Conservation (phyloP, 1,140 invertebrate genomes). For the Neodiprion lecontei region DNA sequence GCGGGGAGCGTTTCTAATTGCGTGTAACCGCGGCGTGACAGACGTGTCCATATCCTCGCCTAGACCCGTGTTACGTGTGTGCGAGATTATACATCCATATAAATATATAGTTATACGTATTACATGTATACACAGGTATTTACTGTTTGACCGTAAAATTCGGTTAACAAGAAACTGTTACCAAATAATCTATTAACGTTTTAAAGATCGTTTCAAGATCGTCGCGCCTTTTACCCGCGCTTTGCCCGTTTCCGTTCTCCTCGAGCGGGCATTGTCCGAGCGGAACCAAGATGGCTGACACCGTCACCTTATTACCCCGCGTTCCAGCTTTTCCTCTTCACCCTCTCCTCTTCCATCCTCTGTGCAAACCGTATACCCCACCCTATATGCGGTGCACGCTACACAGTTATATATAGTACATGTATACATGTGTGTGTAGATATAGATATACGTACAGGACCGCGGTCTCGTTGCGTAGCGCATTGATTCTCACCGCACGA, state of each 20-base stretch:
- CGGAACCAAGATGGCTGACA: slow-evolving; percentile 42
- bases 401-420: too few relatives aligned
- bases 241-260: slow-evolving; percentile 27
- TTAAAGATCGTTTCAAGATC: slow-evolving; percentile 31
- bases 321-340: slow-evolving; percentile 24
- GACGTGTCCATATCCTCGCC: too few relatives aligned
- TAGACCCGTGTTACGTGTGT: too few relatives aligned
- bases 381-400: not conserved
- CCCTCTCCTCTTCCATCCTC: not conserved
- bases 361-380: not conserved
- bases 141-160: slow-evolving; percentile 31
- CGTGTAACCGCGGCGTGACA: not conserved
- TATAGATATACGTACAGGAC: not conserved
- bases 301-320: slow-evolving; percentile 16
- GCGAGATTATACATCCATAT: not conserved
- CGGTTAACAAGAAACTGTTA: slow-evolving; percentile 41
- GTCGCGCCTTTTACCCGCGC: slow-evolving; percentile 34
- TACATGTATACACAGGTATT: not conserved
- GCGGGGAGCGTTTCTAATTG: not conserved
- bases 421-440: not conserved
- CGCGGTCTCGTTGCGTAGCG: not conserved
- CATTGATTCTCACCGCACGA: slow-evolving; percentile 7
- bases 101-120: too few relatives aligned
- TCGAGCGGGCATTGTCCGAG: slow-evolving; percentile 35
- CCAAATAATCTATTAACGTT: slow-evolving; percentile 38